Evolutionary conservation across 37 sponge, comb jelly and placozoan species (phyloP).

Genomic region (Chondrilla cf. caribensis): DNA sequence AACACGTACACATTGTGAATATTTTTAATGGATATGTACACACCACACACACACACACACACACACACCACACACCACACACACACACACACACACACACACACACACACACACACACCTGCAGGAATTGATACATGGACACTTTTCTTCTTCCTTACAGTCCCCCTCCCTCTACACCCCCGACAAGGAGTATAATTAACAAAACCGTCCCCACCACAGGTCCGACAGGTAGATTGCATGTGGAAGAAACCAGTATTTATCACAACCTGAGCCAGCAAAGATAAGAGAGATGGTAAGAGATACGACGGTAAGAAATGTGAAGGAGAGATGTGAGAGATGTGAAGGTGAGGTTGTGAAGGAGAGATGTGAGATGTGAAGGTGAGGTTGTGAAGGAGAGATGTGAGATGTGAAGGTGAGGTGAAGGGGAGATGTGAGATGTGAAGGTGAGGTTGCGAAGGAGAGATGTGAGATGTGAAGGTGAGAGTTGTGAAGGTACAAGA

Average conservation of each 20-base stretch:
- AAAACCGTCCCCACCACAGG: slow-evolving; percentile 71
- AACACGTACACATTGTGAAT: no score
- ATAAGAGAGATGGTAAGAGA: not conserved
- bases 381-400: no score
- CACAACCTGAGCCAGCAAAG: slow-evolving; percentile 38
- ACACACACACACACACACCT: slow-evolving; percentile 36
- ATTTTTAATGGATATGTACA: no score
- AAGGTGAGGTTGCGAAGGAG: no score
- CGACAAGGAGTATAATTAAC: slow-evolving; percentile 60
- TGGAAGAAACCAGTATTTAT: slow-evolving; percentile 77
- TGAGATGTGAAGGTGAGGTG: no score
- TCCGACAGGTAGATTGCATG: slow-evolving; percentile 73
- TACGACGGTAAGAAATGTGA: no score
- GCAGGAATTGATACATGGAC: slow-evolving; percentile 76
- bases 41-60: not conserved
- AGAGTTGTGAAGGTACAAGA: no score
- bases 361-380: no score
- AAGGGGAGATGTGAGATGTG: no score
- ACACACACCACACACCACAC: slow-evolving; percentile 28
- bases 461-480: no score
- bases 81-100: slow-evolving; percentile 40
- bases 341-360: no score
- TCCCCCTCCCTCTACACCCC: slow-evolving; percentile 61
- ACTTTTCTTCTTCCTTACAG: slow-evolving; percentile 30
- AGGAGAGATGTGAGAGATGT: no score